Evolutionary conservation across 2,888 invertebrate species (phyloP).

Genomic region (Macaria notata): DNA sequence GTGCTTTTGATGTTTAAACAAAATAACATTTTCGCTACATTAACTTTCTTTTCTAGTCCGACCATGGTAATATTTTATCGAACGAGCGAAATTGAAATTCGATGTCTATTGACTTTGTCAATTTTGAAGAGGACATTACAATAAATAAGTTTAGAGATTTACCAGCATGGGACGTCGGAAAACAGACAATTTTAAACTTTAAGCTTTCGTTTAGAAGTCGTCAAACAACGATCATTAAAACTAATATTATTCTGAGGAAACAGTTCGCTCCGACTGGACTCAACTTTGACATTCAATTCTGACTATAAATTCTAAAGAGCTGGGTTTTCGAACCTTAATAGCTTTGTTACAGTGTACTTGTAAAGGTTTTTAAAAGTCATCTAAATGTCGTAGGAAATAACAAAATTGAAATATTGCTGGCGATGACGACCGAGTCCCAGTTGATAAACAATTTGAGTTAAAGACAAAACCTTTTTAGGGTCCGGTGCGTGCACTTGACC

Average conservation of each 20-base stretch:
- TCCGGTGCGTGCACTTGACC: constrained; percentile 21
- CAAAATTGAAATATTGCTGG: not conserved
- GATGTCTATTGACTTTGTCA: constrained; percentile 9
- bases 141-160: constrained; percentile 21
- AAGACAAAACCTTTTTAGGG: constrained; percentile 19
- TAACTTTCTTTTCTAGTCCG: constrained; percentile 9
- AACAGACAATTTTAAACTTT: constrained; percentile 28
- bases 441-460: constrained; percentile 4
- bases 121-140: constrained; percentile 15
- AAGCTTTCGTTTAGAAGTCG: constrained; percentile 30
- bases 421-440: not conserved
- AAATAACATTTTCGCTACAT: constrained; percentile 17
- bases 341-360: constrained; percentile 6
- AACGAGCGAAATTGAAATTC: constrained; percentile 16
- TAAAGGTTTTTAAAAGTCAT: not conserved
- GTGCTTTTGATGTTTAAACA: constrained; percentile 31
- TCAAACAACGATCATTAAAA: constrained; percentile 37
- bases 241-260: constrained; percentile 33
- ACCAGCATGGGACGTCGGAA: constrained; percentile 22
- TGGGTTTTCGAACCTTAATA: constrained; percentile 17
- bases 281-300: constrained; percentile 30
- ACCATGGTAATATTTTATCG: constrained; percentile 1
- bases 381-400: not conserved
- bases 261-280: constrained; percentile 30
- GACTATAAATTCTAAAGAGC: constrained; percentile 27